Evolutionary conservation across 2,797 vertebrate species (phyloP), one percentile per base, ranked within the genome.

Genomic region (Botia almorhae): DNA sequence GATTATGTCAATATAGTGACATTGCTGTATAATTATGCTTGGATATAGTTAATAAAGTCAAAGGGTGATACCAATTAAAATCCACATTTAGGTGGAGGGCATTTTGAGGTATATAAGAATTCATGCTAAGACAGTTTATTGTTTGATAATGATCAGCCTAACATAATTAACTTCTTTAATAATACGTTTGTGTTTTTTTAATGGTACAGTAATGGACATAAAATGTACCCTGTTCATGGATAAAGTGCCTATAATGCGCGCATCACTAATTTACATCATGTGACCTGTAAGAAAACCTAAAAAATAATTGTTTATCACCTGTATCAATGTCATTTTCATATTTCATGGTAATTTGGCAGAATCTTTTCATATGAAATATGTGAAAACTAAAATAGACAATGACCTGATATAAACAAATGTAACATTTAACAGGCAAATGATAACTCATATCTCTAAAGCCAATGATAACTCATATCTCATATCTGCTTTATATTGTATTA

Each of bases 391-490:
- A 76, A 33, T 46, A 67, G 50, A 83, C 77, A 61, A 79, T 56
- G 51, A 81, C 63, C 26, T 63, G 55, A 76, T 76, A 71, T 67
- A 68, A 26, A 81, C 75, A 51, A 60, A n/a, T 76, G 56, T 77
- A 74, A 82, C 77, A 82, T 76, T 82, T 55, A 51, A 82, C 58
- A 76, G 73, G 69, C 68, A 48, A 56, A 69, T 56, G 53, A 50
- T 43, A 82, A 64, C 73, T 77, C 69, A 74, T 58, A 69, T 63
- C 69, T 33, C 74, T 76, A 76, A 73, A 36, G 2, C 68, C 56
- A 56, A 69, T 56, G 53, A 50, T 43, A 82, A 64, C 73, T 77
- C 69, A 74, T 58, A 69, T 63, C 69, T 33, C 74, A 73, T 72
- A 73, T 36, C 1, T 58, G 76, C 21, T 51, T 13, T 69, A 63